Evolutionary conservation across 2,797 vertebrate species (phyloP).

Genomic region (Rhinatrema bivittatum): DNA sequence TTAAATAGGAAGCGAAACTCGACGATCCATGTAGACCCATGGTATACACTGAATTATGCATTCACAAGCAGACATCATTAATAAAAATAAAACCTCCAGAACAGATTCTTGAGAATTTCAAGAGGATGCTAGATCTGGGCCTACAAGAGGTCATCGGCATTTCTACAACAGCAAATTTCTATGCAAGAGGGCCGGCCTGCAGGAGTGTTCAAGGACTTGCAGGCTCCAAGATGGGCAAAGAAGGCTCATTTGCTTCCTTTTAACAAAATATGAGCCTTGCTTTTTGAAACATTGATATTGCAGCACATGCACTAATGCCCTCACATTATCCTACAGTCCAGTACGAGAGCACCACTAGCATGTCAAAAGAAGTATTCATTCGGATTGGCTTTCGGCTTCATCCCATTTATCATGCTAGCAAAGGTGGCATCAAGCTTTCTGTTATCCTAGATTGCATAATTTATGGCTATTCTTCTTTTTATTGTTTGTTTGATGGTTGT

Average conservation of each 20-base stretch:
- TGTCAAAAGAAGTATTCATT: background rate
- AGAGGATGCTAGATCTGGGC: slow-evolving; percentile 6
- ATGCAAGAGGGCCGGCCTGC: background rate
- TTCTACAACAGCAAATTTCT: background rate
- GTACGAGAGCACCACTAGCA: background rate
- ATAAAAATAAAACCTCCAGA: no score
- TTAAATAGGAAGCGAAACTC: slow-evolving; percentile 50
- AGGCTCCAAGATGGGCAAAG: background rate
- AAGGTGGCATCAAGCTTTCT: background rate
- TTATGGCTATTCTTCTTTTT: slow-evolving; percentile 12
- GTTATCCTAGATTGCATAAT: slow-evolving; percentile 22
- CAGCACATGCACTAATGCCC: background rate
- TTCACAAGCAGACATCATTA: slow-evolving; percentile 26
- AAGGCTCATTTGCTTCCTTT: background rate
- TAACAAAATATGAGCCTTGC: slow-evolving; percentile 3
- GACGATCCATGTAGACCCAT: slow-evolving; percentile 37
- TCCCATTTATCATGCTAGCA: no score
- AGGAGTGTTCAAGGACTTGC: slow-evolving; percentile 2
- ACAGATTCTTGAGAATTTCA: slow-evolving; percentile 3
- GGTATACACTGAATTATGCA: slow-evolving; percentile 25
- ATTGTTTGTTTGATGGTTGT: background rate
- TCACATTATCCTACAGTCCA: background rate
- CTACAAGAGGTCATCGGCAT: background rate
- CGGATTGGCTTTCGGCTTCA: background rate
- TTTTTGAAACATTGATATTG: background rate